Base-by-base conservation (phyloP, 2,113 vertebrate genomes). In the Scopus umbretta region DNA sequence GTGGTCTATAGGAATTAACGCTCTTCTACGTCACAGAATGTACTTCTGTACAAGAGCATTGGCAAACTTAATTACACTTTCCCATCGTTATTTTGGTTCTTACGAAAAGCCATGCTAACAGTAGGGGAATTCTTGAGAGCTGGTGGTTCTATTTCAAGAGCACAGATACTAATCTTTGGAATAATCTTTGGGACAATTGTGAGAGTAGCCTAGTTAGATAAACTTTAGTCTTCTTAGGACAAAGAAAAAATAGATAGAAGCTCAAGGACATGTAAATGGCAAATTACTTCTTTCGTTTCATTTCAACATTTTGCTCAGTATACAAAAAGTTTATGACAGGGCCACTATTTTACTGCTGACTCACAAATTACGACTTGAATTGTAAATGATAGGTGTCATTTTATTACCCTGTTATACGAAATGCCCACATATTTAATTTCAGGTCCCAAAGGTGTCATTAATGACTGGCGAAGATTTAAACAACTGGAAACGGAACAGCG, bases 361-460 rank as follows among this genome's bases (percentile, higher is more conserved):
- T 32, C 43, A 13, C 2, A 26, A 58, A 40, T 29, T 43, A 58
- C 20, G 36, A 13, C 47, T 36, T 43, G 34, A 16, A 18, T 80
- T 74, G 38, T 47, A 32, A 84, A 18, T 3, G 9, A 8, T 17
- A 21, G 42, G 21, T 56, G 5, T 34, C 6, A 16, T 20, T 68
- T 65, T 42, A 3, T 55, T 90, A 9, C 22, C 9, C n/a, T 56
- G 84, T 75, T 6, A 2, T 27, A 30, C 1, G 0, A 50, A 82
- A 71, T 63, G 8, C n/a, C 42, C 29, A 0, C 16, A 2, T 65
- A 1, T 49, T 68, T 45, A 8, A 74, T 53, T 47, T 13, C 97
- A 99, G 99, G 99, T 90, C 99, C 99, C 23, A 99, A 99, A 97
- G 99, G 99, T 19, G 99, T 99, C 83, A 99, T 99, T 88, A 99